Evolutionary conservation across 2,797 vertebrate genomes (phyloP), one percentile per base, ranked within the genome.

Genomic region (Darevskia nairensis): DNA sequence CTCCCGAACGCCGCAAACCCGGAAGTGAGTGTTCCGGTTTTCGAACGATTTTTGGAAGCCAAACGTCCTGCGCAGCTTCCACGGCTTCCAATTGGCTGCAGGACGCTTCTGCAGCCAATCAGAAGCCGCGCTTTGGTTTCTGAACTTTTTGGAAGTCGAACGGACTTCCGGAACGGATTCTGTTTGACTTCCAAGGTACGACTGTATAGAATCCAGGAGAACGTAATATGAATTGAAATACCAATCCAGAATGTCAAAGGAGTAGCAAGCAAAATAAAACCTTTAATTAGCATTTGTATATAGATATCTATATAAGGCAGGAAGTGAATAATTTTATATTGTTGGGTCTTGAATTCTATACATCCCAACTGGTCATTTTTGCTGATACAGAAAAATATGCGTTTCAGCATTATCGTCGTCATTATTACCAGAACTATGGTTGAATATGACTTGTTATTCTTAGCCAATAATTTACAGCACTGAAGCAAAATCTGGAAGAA

Each of bases 41-140:
- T 11, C 3, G 50, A 15, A 55, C 50, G 1, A 15, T 15, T 55
- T 55, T 55, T 9, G 13, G 50, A 55, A 15, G 50, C 50, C 50
- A 55, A 55, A 55, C 13, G 1, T 4, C 50, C 50, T 0, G 11
- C 3, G 46, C 0, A 0, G 46, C 44, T 46, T 46, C 9, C 46
- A 0, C 13, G 50, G 50, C 50, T 55, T 55, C 50, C 13, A 0
- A 15, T 55, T 55, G 50, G 50, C 11, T 15, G 3, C 50, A 55
- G 50, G 50, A 55, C 13, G 13, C 50, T 15, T 13, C 50, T 55
- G 50, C 13, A 15, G 50, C 50, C 50, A 55, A 1, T 55, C 50
- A 4, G 50, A 55, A 55, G 50, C 1, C 13, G 0, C 3, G 1
- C 13, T 55, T 55, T 55, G 50, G 50, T 55, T 55, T 55, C 50